phyloP scores from a whole-genome alignment of 2,797 vertebrate species.

The Xyrichtys novacula region DNA sequence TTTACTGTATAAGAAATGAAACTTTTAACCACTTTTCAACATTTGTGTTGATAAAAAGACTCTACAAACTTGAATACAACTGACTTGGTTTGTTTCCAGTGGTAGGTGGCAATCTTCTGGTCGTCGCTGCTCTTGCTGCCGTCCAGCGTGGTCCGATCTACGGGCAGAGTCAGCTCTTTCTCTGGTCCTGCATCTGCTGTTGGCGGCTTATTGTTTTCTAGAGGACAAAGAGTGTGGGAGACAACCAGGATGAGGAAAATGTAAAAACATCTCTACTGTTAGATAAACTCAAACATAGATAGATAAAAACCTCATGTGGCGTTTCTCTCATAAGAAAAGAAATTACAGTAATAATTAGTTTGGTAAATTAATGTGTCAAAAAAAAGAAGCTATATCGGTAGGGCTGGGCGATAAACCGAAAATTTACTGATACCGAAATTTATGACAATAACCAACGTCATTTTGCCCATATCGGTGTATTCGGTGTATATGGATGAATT shows the following conservation, averaged over 20 bases:
- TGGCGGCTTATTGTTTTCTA: constrained; percentile 98
- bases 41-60: background rate
- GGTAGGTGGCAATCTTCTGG: constrained; percentile 93
- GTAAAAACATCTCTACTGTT: background rate
- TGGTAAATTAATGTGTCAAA: no score
- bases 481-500: no score
- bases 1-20: background rate
- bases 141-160: constrained; percentile 94
- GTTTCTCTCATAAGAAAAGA: no score
- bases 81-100: constrained; percentile 93
- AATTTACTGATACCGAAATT: no score
- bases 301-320: no score
- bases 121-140: constrained; percentile 96
- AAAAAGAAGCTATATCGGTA: no score
- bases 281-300: no score
- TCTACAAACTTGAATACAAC: constrained; percentile 23
- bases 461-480: no score
- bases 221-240: background rate
- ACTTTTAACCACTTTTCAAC: background rate
- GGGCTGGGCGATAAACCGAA: no score
- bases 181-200: constrained; percentile 95
- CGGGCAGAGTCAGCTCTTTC: constrained; percentile 95
- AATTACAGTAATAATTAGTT: no score
- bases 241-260: background rate
- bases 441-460: no score